Base-by-base conservation (phyloP, 1,140 invertebrate species). In the Pseudachorutes palmiensis region DNA sequence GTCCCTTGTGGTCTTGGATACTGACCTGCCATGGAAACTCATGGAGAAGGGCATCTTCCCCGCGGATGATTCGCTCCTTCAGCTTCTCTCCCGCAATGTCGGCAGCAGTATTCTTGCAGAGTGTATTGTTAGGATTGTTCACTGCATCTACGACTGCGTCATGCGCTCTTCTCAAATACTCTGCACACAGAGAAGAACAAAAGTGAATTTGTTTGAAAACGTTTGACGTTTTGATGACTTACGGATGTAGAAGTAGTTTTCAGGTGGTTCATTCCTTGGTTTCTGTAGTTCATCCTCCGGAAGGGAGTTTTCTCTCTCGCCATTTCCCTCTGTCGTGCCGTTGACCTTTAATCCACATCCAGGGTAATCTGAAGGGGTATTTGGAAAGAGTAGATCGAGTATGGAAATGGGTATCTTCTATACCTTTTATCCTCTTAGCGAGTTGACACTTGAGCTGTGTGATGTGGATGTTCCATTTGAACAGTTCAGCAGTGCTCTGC, bases 21-120 rank as follows among this genome's bases (percentile, higher is more conserved):
- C 76, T 77, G 24, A 78, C 77, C 49, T 77, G 75, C 79, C 79
- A 81, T 1, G 79, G 79, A 67, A 79, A 79, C 66, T 80, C 77
- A 32, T 75, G 69, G 0, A 77, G 64, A 28, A 74, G 67, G 3
- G 78, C 76, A 51, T 78, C 76, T 14, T 69, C 60, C 1, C 79
- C 79, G 48, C 77, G 74, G 9, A 79, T 74, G 12, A 78, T 75
- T 49, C 76, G 48, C 59, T 63, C 31, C 31, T 64, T 57, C 28
- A 67, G n/a, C 41, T 67, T 73, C 51, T 70, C 69, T n/a, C 32
- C 55, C 2, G 22, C 16, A 57, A 70, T 69, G 31, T 70, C 71
- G 1, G 31, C 24, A 16, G 51, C 60, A 2, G 31, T 66, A 30
- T 63, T 64, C 49, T 49, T 32, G n/a, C 61, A 64, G 2, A 62